phyloP scores from a whole-genome alignment of 2,113 vertebrate species.

The Gnathonemus echidnorhynchus region DNA sequence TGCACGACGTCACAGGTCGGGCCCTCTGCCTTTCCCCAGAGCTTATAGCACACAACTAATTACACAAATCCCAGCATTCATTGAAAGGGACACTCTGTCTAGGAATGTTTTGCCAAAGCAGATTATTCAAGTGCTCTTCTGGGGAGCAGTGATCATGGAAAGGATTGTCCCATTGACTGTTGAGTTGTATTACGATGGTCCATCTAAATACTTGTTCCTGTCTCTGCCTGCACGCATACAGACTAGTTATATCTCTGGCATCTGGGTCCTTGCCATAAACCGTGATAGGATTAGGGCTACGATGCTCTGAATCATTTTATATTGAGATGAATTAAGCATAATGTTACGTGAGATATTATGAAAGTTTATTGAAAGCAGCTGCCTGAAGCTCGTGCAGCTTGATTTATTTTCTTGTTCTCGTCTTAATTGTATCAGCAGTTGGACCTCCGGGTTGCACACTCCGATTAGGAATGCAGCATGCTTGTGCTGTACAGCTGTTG shows the following conservation, averaged over 20 bases:
- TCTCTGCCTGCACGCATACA: neutral
- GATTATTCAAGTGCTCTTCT: neutral
- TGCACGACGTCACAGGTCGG: neutral
- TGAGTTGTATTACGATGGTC: neutral
- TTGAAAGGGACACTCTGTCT: neutral
- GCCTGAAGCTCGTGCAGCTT: neutral
- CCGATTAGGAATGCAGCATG: neutral
- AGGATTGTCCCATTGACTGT: neutral
- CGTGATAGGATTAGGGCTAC: neutral
- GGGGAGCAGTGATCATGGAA: neutral
- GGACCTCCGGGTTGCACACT: neutral
- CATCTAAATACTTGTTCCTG: neutral
- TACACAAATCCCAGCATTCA: neutral
- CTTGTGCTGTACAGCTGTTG: neutral
- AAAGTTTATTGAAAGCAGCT: neutral
- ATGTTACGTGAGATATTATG: neutral
- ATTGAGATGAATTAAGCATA: neutral
- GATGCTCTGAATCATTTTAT: neutral
- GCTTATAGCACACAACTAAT: neutral
- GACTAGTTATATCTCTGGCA: neutral
- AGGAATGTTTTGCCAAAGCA: neutral
- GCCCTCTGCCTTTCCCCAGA: neutral
- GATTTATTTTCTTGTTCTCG: neutral
- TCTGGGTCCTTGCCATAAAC: neutral
- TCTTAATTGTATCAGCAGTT: neutral